A percentile compares a stretch with the other conserved stretches of the same genome.
These are phyloP conservation scores for Heliangelus exortis DNA, from an alignment of 2,797 vertebrate species.

Conservation along the genomic window DNA sequence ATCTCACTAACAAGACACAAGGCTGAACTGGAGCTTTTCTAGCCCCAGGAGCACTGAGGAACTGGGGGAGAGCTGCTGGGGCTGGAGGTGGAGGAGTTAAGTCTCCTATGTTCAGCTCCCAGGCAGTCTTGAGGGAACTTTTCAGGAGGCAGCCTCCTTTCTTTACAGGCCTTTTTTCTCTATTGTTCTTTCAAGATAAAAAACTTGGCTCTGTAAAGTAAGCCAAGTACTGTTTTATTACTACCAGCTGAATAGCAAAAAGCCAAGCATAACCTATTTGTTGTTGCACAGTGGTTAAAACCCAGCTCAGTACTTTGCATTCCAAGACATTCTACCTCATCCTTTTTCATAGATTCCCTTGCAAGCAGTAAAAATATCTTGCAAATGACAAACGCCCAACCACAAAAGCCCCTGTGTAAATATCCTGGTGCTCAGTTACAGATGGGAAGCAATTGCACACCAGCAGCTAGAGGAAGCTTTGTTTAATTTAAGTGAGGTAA, in stretches of 20 bases:
- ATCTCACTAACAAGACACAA: neutral
- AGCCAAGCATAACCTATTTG: slow-evolving; percentile 59
- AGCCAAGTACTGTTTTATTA: slow-evolving; percentile 55
- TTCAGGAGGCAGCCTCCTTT: slow-evolving; percentile 49
- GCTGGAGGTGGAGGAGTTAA: slow-evolving; percentile 27
- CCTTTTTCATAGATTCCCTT: slow-evolving; percentile 54
- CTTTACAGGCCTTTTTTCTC: slow-evolving; percentile 49
- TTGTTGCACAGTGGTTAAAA: slow-evolving; percentile 60
- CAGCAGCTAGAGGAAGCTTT: slow-evolving; percentile 4
- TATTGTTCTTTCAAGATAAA: slow-evolving; percentile 64
- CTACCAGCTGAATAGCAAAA: slow-evolving; percentile 66
- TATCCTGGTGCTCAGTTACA: slow-evolving; percentile 45
- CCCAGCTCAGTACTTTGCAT: slow-evolving; percentile 45
- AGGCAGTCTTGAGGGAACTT: slow-evolving; percentile 44
- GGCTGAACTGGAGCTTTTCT: neutral
- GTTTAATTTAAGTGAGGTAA: slow-evolving; percentile 50
- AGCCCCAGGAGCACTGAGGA: neutral
- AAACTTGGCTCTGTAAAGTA: slow-evolving; percentile 46
- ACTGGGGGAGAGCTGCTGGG: neutral
- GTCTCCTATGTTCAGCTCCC: neutral
- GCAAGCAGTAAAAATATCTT: slow-evolving; percentile 56
- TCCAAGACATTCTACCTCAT: slow-evolving; percentile 45
- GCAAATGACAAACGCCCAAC: slow-evolving; percentile 14
- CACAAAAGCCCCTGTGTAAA: slow-evolving; percentile 62
- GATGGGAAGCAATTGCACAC: slow-evolving; percentile 29